Conservation (phyloP, 2,113 vertebrate genomes). For the Megaleporinus macrocephalus region DNA sequence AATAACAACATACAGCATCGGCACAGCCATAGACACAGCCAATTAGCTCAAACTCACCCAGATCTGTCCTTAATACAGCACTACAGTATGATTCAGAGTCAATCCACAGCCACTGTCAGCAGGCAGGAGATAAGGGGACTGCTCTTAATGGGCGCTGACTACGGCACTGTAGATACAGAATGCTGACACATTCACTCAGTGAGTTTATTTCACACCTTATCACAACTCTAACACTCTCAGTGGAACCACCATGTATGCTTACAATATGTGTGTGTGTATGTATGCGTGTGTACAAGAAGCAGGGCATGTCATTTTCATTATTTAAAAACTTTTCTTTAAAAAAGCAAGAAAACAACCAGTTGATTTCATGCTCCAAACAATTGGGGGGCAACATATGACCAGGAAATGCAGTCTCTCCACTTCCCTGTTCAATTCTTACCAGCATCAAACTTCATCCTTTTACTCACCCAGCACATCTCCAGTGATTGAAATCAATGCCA, state of each 20-base stretch:
- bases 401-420: too few species aligned
- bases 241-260: constrained; percentile 10
- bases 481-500: too few species aligned
- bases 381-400: too few species aligned
- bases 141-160: constrained; percentile 38
- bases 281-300: too few species aligned
- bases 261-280: too few species aligned
- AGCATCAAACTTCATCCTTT: too few species aligned
- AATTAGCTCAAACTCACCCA: constrained; percentile 26
- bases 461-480: too few species aligned
- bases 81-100: constrained; percentile 10
- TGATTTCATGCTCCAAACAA: too few species aligned
- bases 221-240: background rate
- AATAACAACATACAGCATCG: background rate
- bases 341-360: too few species aligned
- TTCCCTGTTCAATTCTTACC: too few species aligned
- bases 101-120: constrained; percentile 20
- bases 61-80: constrained; percentile 30
- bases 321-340: too few species aligned
- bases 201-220: constrained; percentile 49
- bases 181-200: constrained; percentile 51
- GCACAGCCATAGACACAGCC: background rate
- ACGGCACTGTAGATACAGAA: constrained; percentile 42
- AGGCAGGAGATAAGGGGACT: constrained; percentile 36
- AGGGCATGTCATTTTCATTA: too few species aligned